phyloP scores from a whole-genome alignment of 2,113 vertebrate species.

The Pseudopipra pipra region DNA sequence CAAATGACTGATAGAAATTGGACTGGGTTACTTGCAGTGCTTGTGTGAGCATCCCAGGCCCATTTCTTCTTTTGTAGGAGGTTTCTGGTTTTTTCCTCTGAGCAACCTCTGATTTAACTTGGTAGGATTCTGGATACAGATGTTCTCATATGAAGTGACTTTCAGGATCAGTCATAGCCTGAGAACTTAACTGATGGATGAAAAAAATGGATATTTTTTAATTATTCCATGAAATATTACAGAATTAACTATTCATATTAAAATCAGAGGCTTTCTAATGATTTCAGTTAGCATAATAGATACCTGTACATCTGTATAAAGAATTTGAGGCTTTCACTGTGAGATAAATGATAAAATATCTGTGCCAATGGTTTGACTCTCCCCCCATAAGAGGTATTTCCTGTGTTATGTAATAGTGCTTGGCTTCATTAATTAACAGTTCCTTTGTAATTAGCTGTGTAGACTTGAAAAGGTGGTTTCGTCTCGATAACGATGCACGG shows the following conservation, averaged over 20 bases:
- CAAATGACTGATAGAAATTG: background rate
- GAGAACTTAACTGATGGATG: background rate
- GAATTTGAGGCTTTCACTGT: background rate
- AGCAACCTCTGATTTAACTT: background rate
- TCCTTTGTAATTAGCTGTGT: background rate
- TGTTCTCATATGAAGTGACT: background rate
- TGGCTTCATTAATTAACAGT: background rate
- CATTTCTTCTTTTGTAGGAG: background rate
- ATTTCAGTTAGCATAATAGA: background rate
- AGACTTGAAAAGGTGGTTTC: background rate
- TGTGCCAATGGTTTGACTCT: background rate
- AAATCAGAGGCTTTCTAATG: background rate
- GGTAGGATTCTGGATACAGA: background rate
- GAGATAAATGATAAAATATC: background rate
- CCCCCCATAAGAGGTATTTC: background rate
- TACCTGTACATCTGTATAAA: background rate
- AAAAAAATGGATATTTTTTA: background rate
- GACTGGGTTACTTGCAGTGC: background rate
- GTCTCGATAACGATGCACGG: background rate
- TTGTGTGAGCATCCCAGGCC: background rate
- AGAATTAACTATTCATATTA: background rate
- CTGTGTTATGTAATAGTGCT: background rate
- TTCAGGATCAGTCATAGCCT: background rate
- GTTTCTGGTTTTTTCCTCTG: background rate
- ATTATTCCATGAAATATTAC: background rate